Evolutionary conservation across 2,888 invertebrate genomes (phyloP), one percentile per base, ranked within the genome.

Genomic region (Lycia hirtaria): DNA sequence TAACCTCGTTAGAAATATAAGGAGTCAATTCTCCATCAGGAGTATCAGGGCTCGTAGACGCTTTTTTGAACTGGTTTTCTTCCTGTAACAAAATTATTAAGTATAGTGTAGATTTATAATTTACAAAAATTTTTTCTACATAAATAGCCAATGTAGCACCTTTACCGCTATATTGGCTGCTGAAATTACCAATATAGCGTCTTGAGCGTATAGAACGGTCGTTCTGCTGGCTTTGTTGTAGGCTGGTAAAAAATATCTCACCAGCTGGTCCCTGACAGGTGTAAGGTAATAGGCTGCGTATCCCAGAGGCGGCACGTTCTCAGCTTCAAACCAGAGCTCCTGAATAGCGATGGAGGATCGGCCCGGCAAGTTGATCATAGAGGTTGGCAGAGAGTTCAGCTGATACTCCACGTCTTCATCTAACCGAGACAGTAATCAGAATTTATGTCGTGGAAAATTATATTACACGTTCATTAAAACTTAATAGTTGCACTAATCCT

Each of bases 291-390:
- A 90, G 0, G 89, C 74, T 0, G 94, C 93, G 62, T 76, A 90
- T 0, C 75, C 95, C 61, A 67, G 93, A 71, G 73, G 95, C 84
- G 68, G 96, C 43, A 76, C 90, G 63, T 72, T 90, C 65, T 90
- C 83, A 7, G 69, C 95, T 92, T 73, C 88, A 71, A 87, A 96
- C 94, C 59, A 95, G 79, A 68, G 93, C 80, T 85, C 96, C 58
- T 91, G 87, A 28, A 85, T 92, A 0, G 96, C 94, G 0, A 75
- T 76, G 60, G 95, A 94, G 0, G 74, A 69, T 44, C 96, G 83
- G 1, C 95, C 96, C 0, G 96, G 95, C 0, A 96, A 88, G 32
- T 88, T 88, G 60, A 87, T 75, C 4, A 95, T 88, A 0, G 93
- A 72, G 0, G 88, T 78, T 0, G 95, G 93, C 3, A 90, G 71